A percentile compares a stretch with the other conserved stretches of the same genome.
Evolutionary conservation across 2,797 vertebrate species (phyloP).

Genomic region (Helostoma temminkii): DNA sequence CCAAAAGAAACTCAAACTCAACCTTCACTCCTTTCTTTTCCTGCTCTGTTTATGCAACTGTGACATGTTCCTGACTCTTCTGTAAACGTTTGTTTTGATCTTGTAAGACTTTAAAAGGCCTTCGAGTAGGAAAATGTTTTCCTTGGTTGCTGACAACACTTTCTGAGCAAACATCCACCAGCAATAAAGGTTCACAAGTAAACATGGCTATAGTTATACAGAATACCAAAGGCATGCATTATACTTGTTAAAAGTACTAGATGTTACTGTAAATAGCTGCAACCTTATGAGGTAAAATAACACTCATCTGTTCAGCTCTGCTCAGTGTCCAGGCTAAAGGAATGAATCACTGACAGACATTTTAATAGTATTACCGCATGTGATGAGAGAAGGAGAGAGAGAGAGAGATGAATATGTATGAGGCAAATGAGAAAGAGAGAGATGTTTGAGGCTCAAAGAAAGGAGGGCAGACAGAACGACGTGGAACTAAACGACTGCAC

Average conservation of each 20-base stretch:
- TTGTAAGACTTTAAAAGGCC: too few species aligned
- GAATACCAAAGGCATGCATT: neutral
- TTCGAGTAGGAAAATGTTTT: too few species aligned
- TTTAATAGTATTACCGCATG: conserved; percentile 59
- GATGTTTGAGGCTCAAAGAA: conserved; percentile 36
- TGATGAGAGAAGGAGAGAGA: conserved; percentile 6
- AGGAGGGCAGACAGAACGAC: conserved; percentile 19
- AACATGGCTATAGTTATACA: too few species aligned
- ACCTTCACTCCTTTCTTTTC: too few species aligned
- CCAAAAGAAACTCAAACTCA: too few species aligned
- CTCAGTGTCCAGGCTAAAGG: conserved; percentile 17
- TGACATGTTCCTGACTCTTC: too few species aligned
- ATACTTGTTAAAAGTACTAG: neutral
- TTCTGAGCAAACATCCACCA: too few species aligned
- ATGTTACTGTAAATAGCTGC: neutral
- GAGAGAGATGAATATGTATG: conserved; percentile 49
- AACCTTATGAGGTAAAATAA: neutral
- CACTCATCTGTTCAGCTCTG: neutral
- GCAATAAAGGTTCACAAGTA: too few species aligned
- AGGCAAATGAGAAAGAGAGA: conserved; percentile 20
- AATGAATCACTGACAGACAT: conserved; percentile 46
- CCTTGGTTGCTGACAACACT: too few species aligned
- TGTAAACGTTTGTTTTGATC: too few species aligned
- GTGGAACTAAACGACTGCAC: conserved; percentile 7
- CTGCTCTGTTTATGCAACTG: too few species aligned